These are phyloP conservation scores for Hipposideros larvatus DNA, from an alignment of 2,797 vertebrate species.

Conservation along the genomic window DNA sequence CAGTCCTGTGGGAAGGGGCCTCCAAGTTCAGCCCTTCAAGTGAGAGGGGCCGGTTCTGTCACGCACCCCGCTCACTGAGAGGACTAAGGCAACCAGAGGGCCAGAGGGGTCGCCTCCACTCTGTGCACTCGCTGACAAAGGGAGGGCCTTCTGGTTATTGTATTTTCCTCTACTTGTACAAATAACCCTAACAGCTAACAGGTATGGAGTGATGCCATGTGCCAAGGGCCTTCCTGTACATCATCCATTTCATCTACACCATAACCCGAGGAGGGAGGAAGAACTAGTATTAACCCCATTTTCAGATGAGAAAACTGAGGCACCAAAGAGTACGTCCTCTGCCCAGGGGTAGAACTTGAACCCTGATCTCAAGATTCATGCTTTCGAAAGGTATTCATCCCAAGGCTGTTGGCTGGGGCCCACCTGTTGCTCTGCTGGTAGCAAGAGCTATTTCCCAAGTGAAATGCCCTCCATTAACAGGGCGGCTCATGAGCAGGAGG, in stretches of 20 bases:
- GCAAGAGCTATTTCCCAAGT: background rate
- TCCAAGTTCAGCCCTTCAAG: background rate
- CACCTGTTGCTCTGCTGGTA: background rate
- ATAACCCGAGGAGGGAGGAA: background rate
- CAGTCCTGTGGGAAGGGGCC: background rate
- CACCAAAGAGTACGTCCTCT: background rate
- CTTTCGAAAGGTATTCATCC: background rate
- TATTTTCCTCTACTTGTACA: background rate
- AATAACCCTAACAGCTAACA: background rate
- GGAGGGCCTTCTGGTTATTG: background rate
- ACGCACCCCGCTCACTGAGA: background rate
- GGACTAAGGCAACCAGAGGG: background rate
- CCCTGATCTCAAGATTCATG: background rate
- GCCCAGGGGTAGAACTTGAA: slow-evolving; percentile 68
- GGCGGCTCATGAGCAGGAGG: background rate
- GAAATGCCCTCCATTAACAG: background rate
- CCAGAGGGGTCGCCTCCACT: rapidly evolving
- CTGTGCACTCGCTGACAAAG: rapidly evolving
- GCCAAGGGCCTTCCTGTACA: too few relatives aligned
- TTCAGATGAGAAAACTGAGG: background rate
- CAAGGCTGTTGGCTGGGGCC: background rate
- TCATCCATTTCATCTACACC: background rate
- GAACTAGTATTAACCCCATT: background rate
- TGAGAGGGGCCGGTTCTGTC: background rate
- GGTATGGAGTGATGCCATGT: rapidly evolving